phyloP scores from a whole-genome alignment of 2,888 invertebrate genomes.

The Cylindroiulus punctatus region DNA sequence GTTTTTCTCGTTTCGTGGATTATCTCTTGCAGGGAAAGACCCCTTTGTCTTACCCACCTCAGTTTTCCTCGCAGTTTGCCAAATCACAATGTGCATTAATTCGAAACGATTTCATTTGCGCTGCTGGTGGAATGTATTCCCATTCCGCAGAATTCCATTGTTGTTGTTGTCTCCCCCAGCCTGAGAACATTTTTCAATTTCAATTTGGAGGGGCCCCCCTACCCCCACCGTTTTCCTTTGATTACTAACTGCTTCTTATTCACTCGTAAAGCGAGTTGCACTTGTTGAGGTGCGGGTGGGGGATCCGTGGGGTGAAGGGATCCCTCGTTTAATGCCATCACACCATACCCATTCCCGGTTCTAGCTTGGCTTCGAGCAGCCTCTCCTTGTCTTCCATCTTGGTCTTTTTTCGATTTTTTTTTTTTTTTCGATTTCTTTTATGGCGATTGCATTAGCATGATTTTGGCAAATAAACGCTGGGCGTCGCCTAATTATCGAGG shows the following conservation, averaged over 20 bases:
- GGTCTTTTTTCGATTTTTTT: neutral
- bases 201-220: neutral
- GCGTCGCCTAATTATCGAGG: neutral
- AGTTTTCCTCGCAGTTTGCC: no score
- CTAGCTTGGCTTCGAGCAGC: neutral
- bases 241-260: constrained; percentile 37
- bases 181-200: neutral
- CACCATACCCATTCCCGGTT: neutral
- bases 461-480: constrained; percentile 4
- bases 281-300: neutral
- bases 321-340: constrained; percentile 33
- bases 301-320: neutral
- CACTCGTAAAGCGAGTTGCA: neutral
- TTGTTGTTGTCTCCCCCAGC: neutral
- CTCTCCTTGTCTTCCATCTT: neutral
- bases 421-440: neutral
- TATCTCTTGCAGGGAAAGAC: no score
- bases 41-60: neutral
- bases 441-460: constrained; percentile 30
- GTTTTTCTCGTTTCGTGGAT: no score
- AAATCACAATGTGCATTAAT: constrained; percentile 16
- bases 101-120: constrained; percentile 23
- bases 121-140: neutral
- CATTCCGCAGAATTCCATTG: neutral
- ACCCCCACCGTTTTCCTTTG: neutral